phyloP scores from a whole-genome alignment of 2,797 vertebrate species.

The Epinephelus awoara region DNA sequence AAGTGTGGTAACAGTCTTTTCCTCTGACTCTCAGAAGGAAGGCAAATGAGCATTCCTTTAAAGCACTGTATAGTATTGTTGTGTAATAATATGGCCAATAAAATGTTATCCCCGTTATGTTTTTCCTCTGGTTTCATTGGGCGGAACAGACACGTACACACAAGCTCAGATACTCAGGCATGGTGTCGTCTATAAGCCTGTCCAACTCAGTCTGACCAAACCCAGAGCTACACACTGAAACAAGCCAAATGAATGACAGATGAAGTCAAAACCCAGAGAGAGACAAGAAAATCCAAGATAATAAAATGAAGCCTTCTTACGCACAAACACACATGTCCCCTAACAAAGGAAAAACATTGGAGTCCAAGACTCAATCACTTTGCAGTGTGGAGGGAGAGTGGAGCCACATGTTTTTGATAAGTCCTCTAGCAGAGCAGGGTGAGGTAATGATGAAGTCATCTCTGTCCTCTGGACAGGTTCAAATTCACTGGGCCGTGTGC shows the following conservation, averaged over 20 bases:
- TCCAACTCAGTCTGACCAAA: slow-evolving; percentile 52
- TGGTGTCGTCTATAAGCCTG: neutral
- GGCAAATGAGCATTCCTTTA: neutral
- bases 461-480: slow-evolving; percentile 83
- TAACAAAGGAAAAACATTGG: slow-evolving; percentile 74
- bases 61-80: neutral
- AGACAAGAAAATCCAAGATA: slow-evolving; percentile 68
- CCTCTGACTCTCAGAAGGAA: neutral
- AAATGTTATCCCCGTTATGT: slow-evolving; percentile 10
- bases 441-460: slow-evolving; percentile 87
- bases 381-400: slow-evolving; percentile 58
- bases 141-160: slow-evolving; percentile 32
- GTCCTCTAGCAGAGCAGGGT: slow-evolving; percentile 75
- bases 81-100: slow-evolving; percentile 14
- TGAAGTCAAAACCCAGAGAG: slow-evolving; percentile 74
- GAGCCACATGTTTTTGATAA: slow-evolving; percentile 85
- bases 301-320: slow-evolving; percentile 64
- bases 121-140: slow-evolving; percentile 38
- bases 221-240: slow-evolving; percentile 43
- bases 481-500: slow-evolving; percentile 67
- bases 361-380: slow-evolving; percentile 74
- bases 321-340: slow-evolving; percentile 55
- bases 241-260: slow-evolving; percentile 60
- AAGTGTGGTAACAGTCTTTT: too few relatives aligned
- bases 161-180: slow-evolving; percentile 14